Conservation (phyloP, 2,888 invertebrate species). For the Crocallis elinguaria region DNA sequence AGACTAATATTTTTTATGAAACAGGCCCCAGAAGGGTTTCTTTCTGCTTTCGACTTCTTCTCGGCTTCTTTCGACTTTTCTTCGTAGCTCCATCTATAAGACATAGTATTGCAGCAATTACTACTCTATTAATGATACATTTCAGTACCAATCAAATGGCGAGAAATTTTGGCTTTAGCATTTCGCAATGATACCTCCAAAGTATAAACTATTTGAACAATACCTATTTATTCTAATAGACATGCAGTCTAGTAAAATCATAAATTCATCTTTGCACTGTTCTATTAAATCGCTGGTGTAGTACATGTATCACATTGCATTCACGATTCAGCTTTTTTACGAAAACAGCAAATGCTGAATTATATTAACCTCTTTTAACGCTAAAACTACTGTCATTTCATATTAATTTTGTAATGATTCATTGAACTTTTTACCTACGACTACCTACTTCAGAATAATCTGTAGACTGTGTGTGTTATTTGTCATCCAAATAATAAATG, state of each 20-base stretch:
- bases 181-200: background rate
- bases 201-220: background rate
- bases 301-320: constrained; percentile 37
- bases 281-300: no score
- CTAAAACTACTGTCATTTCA: constrained; percentile 10
- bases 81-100: no score
- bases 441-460: background rate
- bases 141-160: no score
- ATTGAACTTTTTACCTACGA: constrained; percentile 1
- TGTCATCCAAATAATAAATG: no score
- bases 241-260: constrained; percentile 35
- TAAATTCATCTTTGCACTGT: constrained; percentile 23
- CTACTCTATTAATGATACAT: no score
- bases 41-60: no score
- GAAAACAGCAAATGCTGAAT: constrained; percentile 35
- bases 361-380: constrained; percentile 24
- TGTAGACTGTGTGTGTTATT: no score
- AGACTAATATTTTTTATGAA: no score
- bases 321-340: constrained; percentile 38
- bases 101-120: no score
- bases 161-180: no score
- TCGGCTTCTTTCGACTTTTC: no score
- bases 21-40: no score
- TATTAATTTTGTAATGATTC: constrained; percentile 20
- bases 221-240: constrained; percentile 26